A percentile compares a stretch with the other conserved stretches of the same genome.
These are phyloP conservation scores for Heteractis magnifica DNA, from an alignment of 92 coral and sea anemone genomes.

Conservation along the genomic window DNA sequence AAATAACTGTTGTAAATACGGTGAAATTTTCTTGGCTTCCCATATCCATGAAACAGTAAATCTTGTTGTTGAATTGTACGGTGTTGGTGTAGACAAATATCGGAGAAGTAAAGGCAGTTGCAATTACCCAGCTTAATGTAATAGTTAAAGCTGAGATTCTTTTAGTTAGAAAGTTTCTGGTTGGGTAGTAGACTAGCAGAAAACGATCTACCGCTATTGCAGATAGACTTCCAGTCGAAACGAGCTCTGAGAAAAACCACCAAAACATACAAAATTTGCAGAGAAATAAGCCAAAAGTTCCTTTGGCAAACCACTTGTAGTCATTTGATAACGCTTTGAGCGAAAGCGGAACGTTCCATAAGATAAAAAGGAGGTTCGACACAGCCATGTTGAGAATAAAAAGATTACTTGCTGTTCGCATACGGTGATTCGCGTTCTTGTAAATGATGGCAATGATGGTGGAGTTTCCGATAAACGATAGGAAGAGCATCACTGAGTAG, in stretches of 20 bases:
- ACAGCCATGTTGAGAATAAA: slow-evolving; percentile 63
- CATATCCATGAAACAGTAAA: slow-evolving; percentile 29
- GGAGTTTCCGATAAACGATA: slow-evolving; percentile 49
- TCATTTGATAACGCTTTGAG: slow-evolving; percentile 12
- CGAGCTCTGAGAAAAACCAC: slow-evolving; percentile 44
- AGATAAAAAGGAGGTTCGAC: slow-evolving; percentile 44
- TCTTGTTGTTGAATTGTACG: slow-evolving; percentile 2
- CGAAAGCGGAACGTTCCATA: slow-evolving; percentile 51
- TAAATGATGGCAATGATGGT: slow-evolving; percentile 49
- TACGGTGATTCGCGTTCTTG: slow-evolving; percentile 58
- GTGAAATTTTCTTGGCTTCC: not conserved
- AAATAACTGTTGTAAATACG: slow-evolving; percentile 30
- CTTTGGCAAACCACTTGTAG: slow-evolving; percentile 54
- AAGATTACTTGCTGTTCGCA: slow-evolving; percentile 58
- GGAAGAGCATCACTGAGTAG: slow-evolving; percentile 24
- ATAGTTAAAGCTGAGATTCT: slow-evolving; percentile 33
- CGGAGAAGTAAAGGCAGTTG: slow-evolving; percentile 48
- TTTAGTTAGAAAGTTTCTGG: slow-evolving; percentile 36
- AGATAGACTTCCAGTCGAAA: slow-evolving; percentile 54
- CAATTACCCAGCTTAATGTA: slow-evolving; percentile 35
- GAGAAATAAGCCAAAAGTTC: slow-evolving; percentile 42
- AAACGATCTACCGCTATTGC: slow-evolving; percentile 67
- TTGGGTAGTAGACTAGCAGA: slow-evolving; percentile 64
- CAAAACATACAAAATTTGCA: slow-evolving; percentile 46
- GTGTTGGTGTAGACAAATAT: slow-evolving; percentile 22